phyloP scores from a whole-genome alignment of 2,888 invertebrate species.

The Anodontia alba region DNA sequence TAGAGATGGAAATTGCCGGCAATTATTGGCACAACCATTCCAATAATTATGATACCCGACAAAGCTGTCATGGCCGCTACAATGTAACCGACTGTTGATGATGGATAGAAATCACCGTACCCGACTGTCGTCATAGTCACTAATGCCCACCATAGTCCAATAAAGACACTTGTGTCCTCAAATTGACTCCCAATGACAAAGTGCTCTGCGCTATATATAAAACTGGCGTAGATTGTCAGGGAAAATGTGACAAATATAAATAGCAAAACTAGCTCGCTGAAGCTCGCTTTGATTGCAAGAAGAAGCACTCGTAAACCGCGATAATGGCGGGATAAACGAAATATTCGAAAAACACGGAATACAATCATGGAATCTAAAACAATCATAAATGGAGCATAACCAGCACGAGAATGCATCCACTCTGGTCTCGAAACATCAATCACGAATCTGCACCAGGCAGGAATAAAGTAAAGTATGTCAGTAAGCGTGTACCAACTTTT shows the following conservation, averaged over 20 bases:
- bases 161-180: constrained; percentile 58
- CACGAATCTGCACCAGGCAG: constrained; percentile 62
- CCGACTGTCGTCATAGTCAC: constrained; percentile 79
- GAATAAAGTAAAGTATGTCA: constrained; percentile 68
- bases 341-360: constrained; percentile 68
- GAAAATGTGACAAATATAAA: constrained; percentile 65
- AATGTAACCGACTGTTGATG: constrained; percentile 72
- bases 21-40: constrained; percentile 81
- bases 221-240: constrained; percentile 65
- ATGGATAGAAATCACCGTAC: constrained; percentile 79
- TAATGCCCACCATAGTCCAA: constrained; percentile 70
- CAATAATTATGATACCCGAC: constrained; percentile 80
- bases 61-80: constrained; percentile 77
- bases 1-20: constrained; percentile 81
- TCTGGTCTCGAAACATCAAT: constrained; percentile 48
- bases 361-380: constrained; percentile 61
- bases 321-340: constrained; percentile 67
- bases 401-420: constrained; percentile 48
- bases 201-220: constrained; percentile 67
- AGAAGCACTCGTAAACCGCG: constrained; percentile 64
- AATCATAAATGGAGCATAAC: constrained; percentile 43
- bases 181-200: constrained; percentile 30
- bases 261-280: constrained; percentile 65
- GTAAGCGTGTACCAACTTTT: constrained; percentile 54
- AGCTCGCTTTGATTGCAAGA: constrained; percentile 66